Base-by-base conservation (phyloP, 2,113 vertebrate species). In the Phyllostomus hastatus region DNA sequence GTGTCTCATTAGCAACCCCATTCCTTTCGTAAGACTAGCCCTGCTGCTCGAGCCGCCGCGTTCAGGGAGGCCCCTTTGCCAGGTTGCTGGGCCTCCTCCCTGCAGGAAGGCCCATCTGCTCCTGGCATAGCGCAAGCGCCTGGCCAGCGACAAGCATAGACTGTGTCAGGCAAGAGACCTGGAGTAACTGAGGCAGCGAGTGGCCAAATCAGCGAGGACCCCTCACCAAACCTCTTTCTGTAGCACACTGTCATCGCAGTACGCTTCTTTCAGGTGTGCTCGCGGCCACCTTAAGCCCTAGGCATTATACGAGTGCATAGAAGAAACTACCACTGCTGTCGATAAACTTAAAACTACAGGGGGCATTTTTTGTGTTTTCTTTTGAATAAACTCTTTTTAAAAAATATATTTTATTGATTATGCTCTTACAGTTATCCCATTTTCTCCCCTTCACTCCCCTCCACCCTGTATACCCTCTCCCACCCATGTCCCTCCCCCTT, bases 41-140 rank as follows among this genome's bases (percentile, higher is more conserved):
- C 38, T 38, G 50, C 70, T 66, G 72, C 50, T 82, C 38, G 46
- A 67, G 54, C 46, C 70, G 83, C 1, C 28, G n/a, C 73, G 28
- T 16, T 81, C 57, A 43, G 61, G 10, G 31, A 38, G 38, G 69
- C 12, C 16, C 72, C 17, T 91, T 64, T 67, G 78, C 78, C 93
- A 94, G 73, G 38, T 72, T 84, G 38, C 70, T 4, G 1, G 10
- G 52, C 46, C 67, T 85, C 41, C 67, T 85, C 84, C 57, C 73
- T 41, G 10, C 22, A 50, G 61, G 43, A 96, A 73, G 61, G 82
- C 26, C 97, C 92, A 76, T 95, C 96, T 97, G 97, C 84, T 97
- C 48, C 59, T 84, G 87, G 81, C 79, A 66, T 4, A 50, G 59
- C 4, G 16, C 15, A 80, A 64, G 52, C n/a, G 12, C 54, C 10